phyloP scores from a whole-genome alignment of 2,888 invertebrate species.

The Trilocha varians region DNA sequence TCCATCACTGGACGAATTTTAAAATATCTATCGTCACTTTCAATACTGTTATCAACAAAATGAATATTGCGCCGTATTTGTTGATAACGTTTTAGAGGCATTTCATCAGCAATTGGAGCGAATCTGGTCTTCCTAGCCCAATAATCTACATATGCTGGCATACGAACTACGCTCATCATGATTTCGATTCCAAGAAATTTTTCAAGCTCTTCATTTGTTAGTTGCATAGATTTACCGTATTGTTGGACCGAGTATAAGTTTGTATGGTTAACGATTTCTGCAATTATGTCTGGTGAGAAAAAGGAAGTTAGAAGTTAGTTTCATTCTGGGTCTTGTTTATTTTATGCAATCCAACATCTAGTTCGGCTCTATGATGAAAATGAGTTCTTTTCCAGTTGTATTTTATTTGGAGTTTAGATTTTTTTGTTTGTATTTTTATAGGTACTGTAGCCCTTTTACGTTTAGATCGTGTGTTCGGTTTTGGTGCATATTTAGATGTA shows the following conservation, averaged over 20 bases:
- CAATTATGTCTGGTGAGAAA: slow-evolving; percentile 8
- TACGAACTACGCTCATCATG: slow-evolving; percentile 22
- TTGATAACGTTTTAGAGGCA: slow-evolving; percentile 23
- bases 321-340: no score
- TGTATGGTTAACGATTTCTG: slow-evolving; percentile 3
- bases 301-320: slow-evolving; percentile 4
- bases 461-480: no score
- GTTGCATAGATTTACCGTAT: slow-evolving; percentile 8
- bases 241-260: slow-evolving; percentile 8
- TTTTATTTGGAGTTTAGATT: no score
- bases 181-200: slow-evolving; percentile 23
- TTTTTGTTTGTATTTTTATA: no score
- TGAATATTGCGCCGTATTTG: slow-evolving; percentile 21
- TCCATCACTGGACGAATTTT: slow-evolving; percentile 13
- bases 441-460: no score
- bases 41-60: slow-evolving; percentile 21
- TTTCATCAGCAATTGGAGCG: slow-evolving; percentile 19
- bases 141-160: slow-evolving; percentile 22
- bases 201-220: slow-evolving; percentile 14
- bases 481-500: no score
- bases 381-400: no score
- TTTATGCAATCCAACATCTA: no score
- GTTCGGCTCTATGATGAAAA: no score
- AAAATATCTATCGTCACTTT: slow-evolving; percentile 12
- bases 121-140: slow-evolving; percentile 15